Base-by-base conservation (phyloP, 2,888 invertebrate genomes). In the Timema podura region DNA sequence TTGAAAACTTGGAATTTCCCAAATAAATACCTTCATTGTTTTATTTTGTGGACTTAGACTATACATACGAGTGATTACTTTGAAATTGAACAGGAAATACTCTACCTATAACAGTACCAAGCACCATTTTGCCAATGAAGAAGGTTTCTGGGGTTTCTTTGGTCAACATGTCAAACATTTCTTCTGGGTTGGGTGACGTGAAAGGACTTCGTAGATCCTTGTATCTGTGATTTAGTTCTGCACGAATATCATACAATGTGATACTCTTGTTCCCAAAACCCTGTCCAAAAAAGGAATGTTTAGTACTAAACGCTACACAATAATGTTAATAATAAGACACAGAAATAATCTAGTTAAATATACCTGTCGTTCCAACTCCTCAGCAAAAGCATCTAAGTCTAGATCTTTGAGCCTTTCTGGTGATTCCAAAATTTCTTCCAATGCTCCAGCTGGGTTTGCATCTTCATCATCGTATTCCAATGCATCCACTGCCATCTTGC, bases 401-500 rank as follows among this genome's bases (percentile, higher is more conserved):
- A 99, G 85, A 81, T 99, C 99, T 80, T 95, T 95, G 46, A 97
- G 83, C 76, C 95, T 86, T 79, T 97, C 96, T 0, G 98, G 98
- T 9, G 95, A 91, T 81, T 98, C 96, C 0, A 99, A 84, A 78
- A 99, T 98, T 81, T 98, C 98, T 81, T 98, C 98, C 46, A 99
- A 83, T 13, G 99, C 98, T 0, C 96, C 96, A 0, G 98, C 97
- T 0, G 98, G 97, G 82, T 97, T 96, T 0, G 93, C 92, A 76
- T 96, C 96, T 79, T 96, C 96, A 78, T 98, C 98, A 78, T 98
- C 98, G 77, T 98, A 97, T 77, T 99, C 99, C 65, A 99, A 83
- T 0, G 99, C 99, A 82, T 99, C 99, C 0, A 98, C 97, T 0
- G 99, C 99, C 98, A 99, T 99, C 83, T 99, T 99, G 57, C 98